Evolutionary conservation across 1,140 invertebrate genomes (phyloP), one percentile per base, ranked within the genome.

Genomic region (Apis cerana): DNA sequence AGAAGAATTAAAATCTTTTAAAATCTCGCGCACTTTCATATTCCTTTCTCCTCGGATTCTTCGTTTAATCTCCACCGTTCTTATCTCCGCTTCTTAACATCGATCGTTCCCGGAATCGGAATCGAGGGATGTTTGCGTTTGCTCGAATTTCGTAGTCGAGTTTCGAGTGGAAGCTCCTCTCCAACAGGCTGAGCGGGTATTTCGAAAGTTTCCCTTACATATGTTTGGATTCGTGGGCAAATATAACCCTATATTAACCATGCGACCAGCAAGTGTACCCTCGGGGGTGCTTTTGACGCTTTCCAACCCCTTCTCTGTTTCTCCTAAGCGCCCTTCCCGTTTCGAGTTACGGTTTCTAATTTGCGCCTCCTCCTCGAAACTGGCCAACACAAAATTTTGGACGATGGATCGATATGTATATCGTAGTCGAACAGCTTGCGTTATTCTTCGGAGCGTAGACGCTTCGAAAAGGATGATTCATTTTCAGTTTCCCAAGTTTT

Each of bases 171-270:
- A 21, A n/a, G 10, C 17, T 3, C 19, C 17, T 3, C 19, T 2
- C 50, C 2, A 43, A 43, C 21, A 11, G 11, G 17, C 9, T 9
- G 17, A 33, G 48, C n/a, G 23, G 33, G 19, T 69, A 59, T 58
- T 78, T 78, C 75, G 52, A 68, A 78, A 78, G 64, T 78, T 78
- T 68, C 75, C 43, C 50, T 52, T 54, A 59, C 71, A 59, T 61
- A 77, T 56, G 75, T 77, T 78, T 69, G 64, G 75, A 78, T 68
- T 78, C 52, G 27, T 65, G 23, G 27, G 64, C 75, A 78, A 78
- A 78, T 78, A 78, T 78, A 78, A 59, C 75, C 64, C 64, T 48
- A 43, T 69, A 69, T 78, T 78, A 78, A 78, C 64, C 64, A 11
- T 21, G 52, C 33, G 64, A 78, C 33, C 27, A 1, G 61, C 0